phyloP scores from a whole-genome alignment of 35 echinoderm and acorn worm genomes.

The Apostichopus parvimensis region DNA sequence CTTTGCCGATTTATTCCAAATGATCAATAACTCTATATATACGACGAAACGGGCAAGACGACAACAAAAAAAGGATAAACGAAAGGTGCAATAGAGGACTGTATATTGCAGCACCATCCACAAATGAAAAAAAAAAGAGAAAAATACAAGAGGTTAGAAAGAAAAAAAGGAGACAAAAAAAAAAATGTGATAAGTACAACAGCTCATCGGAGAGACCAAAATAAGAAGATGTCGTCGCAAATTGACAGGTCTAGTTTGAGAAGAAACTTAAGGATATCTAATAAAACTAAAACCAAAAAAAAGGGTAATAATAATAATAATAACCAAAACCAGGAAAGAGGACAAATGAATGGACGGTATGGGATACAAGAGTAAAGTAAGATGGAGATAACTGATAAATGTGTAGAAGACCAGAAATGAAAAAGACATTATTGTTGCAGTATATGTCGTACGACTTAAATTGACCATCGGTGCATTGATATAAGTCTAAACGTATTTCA shows the following conservation, averaged over 20 bases:
- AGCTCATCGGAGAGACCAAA: neutral
- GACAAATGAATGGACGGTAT: neutral
- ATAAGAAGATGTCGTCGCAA: slow-evolving; percentile 4
- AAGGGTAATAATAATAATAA: neutral
- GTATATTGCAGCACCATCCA: slow-evolving; percentile 13
- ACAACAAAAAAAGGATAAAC: slow-evolving; percentile 10
- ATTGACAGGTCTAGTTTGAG: slow-evolving; percentile 30
- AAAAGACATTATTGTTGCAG: too few species aligned
- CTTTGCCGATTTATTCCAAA: slow-evolving; percentile 48
- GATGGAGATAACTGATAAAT: neutral
- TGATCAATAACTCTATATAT: slow-evolving; percentile 53
- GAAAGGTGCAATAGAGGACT: slow-evolving; percentile 26
- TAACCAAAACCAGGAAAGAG: neutral
- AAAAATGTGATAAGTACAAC: slow-evolving; percentile 11
- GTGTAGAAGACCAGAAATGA: too few species aligned
- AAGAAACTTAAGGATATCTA: slow-evolving; percentile 19
- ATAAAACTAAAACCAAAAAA: neutral
- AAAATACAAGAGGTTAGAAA: neutral
- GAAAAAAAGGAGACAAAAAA: neutral
- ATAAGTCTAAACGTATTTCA: too few species aligned
- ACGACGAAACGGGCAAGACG: neutral
- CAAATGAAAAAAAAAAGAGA: neutral
- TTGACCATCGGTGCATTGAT: too few species aligned
- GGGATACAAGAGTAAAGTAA: neutral
- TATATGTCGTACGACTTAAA: too few species aligned